Conservation (phyloP, 2,113 vertebrate genomes). For the Paradoxurus hermaphroditus region DNA sequence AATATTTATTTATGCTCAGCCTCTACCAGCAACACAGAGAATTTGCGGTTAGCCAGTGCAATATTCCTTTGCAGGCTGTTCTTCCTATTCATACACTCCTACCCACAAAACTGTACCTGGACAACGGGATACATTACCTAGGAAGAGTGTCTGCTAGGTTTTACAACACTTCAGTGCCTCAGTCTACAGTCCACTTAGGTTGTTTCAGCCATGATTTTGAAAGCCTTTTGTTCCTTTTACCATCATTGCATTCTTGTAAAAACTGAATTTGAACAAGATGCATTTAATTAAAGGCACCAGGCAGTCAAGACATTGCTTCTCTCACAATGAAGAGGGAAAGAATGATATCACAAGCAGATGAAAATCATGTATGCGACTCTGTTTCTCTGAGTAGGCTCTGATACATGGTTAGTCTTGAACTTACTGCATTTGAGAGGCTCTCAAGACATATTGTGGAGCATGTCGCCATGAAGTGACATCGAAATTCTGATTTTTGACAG, state of each 20-base stretch:
- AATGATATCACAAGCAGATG: slow-evolving; percentile 2
- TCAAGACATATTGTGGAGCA: neutral
- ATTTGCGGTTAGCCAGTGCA: neutral
- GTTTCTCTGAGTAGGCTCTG: neutral
- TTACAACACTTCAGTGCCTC: neutral
- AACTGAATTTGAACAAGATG: neutral
- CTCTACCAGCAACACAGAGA: neutral
- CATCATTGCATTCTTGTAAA: neutral
- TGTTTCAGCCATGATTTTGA: neutral
- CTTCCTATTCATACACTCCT: neutral
- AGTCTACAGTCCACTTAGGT: neutral
- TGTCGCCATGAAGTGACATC: neutral
- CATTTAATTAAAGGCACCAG: neutral
- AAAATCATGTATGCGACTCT: neutral
- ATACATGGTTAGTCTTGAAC: slow-evolving; percentile 12
- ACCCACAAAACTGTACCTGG: neutral
- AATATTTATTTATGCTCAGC: neutral
- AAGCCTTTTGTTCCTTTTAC: neutral
- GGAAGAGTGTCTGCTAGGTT: neutral
- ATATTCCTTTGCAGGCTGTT: neutral
- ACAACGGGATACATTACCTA: neutral
- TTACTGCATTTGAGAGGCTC: neutral
- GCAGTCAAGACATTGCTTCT: neutral
- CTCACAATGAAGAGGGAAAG: neutral
- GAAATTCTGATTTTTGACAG: slow-evolving; percentile 43